Evolutionary conservation across 2,888 invertebrate genomes (phyloP), one percentile per base, ranked within the genome.

Genomic region (Eueremaeus valkanovi): DNA sequence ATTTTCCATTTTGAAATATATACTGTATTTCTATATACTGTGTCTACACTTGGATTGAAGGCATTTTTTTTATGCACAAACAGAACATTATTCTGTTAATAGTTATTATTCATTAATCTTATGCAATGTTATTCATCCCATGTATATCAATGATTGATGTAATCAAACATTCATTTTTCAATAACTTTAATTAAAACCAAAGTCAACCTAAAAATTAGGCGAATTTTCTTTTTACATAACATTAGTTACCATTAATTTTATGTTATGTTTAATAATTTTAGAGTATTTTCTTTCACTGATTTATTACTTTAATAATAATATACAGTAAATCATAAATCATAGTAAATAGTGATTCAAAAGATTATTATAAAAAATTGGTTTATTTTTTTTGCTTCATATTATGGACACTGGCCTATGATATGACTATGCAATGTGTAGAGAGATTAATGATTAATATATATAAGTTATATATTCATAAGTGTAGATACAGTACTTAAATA

Each of bases 121-220:
- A 6, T 21, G 5, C 2, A n/a, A 49, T n/a, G 49, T 49, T 18
- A 21, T 49, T 49, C 21, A 3, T 18, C 49, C n/a, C 18, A n/a
- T n/a, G 49, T 3, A 18, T 49, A n/a, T 11, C 55, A 55, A 27
- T 55, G 55, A 55, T 55, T 55, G 55, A 55, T 55, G 55, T 8
- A 24, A 55, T 55, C 24, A 55, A 27, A 55, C 11, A 55, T 18
- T 27, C n/a, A n/a, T n/a, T n/a, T n/a, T n/a, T n/a, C n/a, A n/a
- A n/a, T n/a, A 55, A 55, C 21, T 55, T 55, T 55, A 55, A 55
- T 55, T 55, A 55, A 55, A 55, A 55, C 55, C 11, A 55, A 55
- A 55, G 55, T 27, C 13, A 55, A 55, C 55, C 55, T 24, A 24
- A 21, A 55, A 55, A 55, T 55, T 55, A 55, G 24, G 55, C 9